Conservation (phyloP, 2,113 vertebrate species). For the Notarius quadriscutis region DNA sequence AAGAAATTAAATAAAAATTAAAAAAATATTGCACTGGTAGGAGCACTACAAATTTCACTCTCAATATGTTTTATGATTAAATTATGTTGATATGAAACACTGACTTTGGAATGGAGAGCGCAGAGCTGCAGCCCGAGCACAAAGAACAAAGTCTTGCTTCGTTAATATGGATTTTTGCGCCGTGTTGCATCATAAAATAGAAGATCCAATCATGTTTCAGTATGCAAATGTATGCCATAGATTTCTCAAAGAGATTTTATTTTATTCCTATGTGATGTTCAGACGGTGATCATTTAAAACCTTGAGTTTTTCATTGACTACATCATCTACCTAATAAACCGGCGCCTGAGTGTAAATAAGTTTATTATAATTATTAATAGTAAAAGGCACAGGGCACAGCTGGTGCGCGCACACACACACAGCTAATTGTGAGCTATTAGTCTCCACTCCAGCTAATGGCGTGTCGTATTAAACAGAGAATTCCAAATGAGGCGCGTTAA, state of each 20-base stretch:
- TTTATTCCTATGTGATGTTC: not conserved
- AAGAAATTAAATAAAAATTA: too few species aligned
- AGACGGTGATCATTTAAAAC: not conserved
- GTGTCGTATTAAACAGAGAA: slow-evolving; percentile 82
- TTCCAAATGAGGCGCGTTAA: slow-evolving; percentile 79
- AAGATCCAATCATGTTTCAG: not conserved
- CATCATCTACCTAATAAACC: slow-evolving; percentile 4
- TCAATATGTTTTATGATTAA: not conserved
- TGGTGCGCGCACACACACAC: not conserved
- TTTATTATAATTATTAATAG: slow-evolving; percentile 24
- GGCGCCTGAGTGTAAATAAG: not conserved
- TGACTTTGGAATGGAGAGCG: not conserved
- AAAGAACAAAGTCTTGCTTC: not conserved
- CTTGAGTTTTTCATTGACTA: not conserved
- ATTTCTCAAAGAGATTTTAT: not conserved
- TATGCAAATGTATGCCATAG: slow-evolving; percentile 34
- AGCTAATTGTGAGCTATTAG: slow-evolving; percentile 78
- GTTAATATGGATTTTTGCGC: too few species aligned
- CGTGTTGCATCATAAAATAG: not conserved
- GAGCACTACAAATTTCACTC: too few species aligned
- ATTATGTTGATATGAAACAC: not conserved
- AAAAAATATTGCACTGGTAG: too few species aligned
- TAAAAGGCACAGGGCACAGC: slow-evolving; percentile 11
- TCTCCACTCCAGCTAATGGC: slow-evolving; percentile 74
- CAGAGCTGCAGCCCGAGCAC: not conserved